These are phyloP conservation scores for Itoplectis maculator DNA, from an alignment of 2,888 invertebrate genomes.

Conservation along the genomic window DNA sequence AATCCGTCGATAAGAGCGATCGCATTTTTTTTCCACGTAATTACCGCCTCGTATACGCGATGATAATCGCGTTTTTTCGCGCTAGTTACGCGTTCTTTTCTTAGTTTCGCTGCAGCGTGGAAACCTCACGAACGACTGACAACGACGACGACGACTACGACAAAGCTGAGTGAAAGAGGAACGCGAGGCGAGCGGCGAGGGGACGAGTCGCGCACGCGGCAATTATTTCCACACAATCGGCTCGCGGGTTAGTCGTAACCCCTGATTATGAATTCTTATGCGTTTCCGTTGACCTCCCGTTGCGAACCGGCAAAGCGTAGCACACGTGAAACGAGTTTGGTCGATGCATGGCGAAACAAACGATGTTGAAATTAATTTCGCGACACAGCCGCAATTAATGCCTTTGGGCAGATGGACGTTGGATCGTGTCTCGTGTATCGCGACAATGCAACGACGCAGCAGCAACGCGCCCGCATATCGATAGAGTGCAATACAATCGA, in stretches of 20 bases:
- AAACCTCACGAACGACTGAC: constrained; percentile 53
- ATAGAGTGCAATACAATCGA: constrained; percentile 50
- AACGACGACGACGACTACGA: constrained; percentile 7
- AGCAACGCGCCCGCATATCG: constrained; percentile 8
- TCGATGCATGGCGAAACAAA: background rate
- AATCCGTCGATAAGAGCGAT: background rate
- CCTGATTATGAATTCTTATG: constrained; percentile 44
- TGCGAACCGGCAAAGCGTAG: constrained; percentile 8
- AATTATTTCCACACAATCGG: constrained; percentile 59
- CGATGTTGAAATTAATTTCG: background rate
- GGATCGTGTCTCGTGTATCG: background rate
- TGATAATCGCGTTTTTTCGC: constrained; percentile 27
- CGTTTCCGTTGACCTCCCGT: constrained; percentile 46
- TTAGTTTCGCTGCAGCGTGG: constrained; percentile 19
- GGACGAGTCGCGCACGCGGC: constrained; percentile 27
- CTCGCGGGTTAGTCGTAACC: constrained; percentile 11
- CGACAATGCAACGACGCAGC: background rate
- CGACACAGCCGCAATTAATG: background rate
- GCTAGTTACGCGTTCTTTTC: constrained; percentile 7
- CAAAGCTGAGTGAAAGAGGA: no score
- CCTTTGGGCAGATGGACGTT: background rate
- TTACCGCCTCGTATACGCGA: background rate
- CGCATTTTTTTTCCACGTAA: background rate
- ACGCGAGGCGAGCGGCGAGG: background rate
- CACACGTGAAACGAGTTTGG: constrained; percentile 15